Evolutionary conservation across 2,888 invertebrate genomes (phyloP), one percentile per base, ranked within the genome.

Genomic region (Hedychridium roseum): DNA sequence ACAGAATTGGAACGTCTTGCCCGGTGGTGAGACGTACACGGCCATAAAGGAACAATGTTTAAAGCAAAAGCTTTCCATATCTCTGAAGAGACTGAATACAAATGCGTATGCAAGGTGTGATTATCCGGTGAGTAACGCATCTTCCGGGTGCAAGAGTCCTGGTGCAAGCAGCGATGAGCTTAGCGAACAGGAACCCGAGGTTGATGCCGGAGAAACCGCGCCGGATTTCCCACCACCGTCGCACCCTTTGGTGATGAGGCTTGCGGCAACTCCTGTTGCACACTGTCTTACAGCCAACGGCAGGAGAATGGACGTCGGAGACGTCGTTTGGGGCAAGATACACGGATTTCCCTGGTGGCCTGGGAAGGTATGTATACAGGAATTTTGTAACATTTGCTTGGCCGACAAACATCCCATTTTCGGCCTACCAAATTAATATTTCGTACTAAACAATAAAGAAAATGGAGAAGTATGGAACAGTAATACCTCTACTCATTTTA

Each of bases 291-390:
- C 82, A 3, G 78, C 81, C 4, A 82, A 81, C 54, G 85, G 85
- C 57, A 80, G 73, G 17, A 68, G 81, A 44, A 82, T 89, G 66
- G 81, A 85, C 12, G 85, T 86, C 0, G 92, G 92, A 0, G 92
- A 92, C 76, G 87, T 93, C 39, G 89, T 93, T 2, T 93, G 93
- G 93, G 93, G 92, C 0, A 92, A 93, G 78, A 87, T 92, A 34
- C 87, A 87, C 54, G 92, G 91, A 1, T 92, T 91, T 72, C 92
- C 92, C 0, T 93, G 92, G 92, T 93, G 93, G 93, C 92, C 93
- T 0, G 92, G 90, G 12, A 86, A 89, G 76, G 88, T 90, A 48
- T 43, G 60, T 30, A 21, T n/a, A 6, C 11, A n/a, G n/a, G n/a
- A n/a, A n/a, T n/a, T n/a, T n/a, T n/a, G n/a, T n/a, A n/a, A n/a